Evolutionary conservation across 2,888 invertebrate genomes (phyloP), one percentile per base, ranked within the genome.

Genomic region (Apomyelois bistriatella): DNA sequence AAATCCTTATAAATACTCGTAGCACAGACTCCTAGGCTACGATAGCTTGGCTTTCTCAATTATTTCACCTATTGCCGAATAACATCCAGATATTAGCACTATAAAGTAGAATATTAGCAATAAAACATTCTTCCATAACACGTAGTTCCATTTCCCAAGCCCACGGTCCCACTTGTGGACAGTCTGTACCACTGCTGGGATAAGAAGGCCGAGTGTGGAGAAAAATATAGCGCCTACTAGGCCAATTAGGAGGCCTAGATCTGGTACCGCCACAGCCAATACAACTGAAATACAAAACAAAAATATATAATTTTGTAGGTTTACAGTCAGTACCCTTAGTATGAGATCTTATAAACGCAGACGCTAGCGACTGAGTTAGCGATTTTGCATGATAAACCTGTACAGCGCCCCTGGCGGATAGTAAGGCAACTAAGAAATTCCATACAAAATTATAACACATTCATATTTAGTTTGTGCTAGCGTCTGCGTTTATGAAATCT

Each of bases 121-220:
- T 0, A 92, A 0, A 0, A 86, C 62, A 63, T 96, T 94, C 72
- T 96, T 96, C 74, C 91, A 89, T 0, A 95, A 69, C 53, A 92
- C 91, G 91, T 94, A 94, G 12, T 92, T 91, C 53, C 82, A 91
- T 32, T 70, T 75, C 0, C 96, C 96, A 30, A 94, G 82, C 3
- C 91, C 92, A 30, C 91, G 81, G 10, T 95, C 94, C 94, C 94
- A 95, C 55, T 91, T 87, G 60, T 94, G 92, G 7, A 95, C 92
- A 0, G 93, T 94, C 70, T 96, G 94, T 1, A 96, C 91, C 12
- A 94, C 83, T 0, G 94, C 92, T 13, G 96, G 96, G 38, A 95
- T 93, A 47, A 94, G 89, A 10, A 96, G 90, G 0, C 98, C 97
- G 50, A 94, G 86, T 8, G 93, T 92, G 4, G 95, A 32, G 32